phyloP scores from a whole-genome alignment of 1,140 invertebrate species.

The Drosophila ambigua region DNA sequence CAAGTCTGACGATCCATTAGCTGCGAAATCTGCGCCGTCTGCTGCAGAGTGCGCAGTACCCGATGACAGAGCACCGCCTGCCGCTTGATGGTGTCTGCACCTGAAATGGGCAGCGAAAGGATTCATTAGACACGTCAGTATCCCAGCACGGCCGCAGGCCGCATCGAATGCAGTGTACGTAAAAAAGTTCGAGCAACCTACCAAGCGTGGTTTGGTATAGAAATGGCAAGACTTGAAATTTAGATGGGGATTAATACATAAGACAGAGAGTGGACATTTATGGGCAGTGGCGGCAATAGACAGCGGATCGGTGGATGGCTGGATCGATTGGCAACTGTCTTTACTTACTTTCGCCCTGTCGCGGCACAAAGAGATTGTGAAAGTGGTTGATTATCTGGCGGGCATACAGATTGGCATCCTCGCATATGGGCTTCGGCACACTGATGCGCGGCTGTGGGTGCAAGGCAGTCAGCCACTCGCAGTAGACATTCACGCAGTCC shows the following conservation, averaged over 20 bases:
- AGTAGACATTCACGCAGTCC: slow-evolving; percentile 98
- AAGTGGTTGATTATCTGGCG: slow-evolving; percentile 96
- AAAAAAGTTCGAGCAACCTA: slow-evolving; percentile 84
- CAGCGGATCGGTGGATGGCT: not conserved
- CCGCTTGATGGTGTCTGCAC: slow-evolving; percentile 93
- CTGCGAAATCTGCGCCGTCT: slow-evolving; percentile 92
- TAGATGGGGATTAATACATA: slow-evolving; percentile 28
- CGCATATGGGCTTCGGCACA: slow-evolving; percentile 93
- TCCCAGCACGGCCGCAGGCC: not conserved
- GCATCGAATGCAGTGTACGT: not conserved
- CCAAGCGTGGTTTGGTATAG: slow-evolving; percentile 93
- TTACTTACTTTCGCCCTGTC: slow-evolving; percentile 93
- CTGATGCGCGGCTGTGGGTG: slow-evolving; percentile 91
- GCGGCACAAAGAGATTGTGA: slow-evolving; percentile 97
- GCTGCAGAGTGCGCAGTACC: slow-evolving; percentile 94
- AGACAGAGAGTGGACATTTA: not conserved
- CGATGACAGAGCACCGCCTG: slow-evolving; percentile 98
- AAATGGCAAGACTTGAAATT: slow-evolving; percentile 92
- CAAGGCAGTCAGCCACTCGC: slow-evolving; percentile 96
- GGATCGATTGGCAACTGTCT: not conserved
- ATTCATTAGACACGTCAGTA: not conserved
- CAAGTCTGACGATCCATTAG: slow-evolving; percentile 94
- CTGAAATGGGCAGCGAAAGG: slow-evolving; percentile 84
- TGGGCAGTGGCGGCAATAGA: not conserved
- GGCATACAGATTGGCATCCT: slow-evolving; percentile 96